Evolutionary conservation across 2,113 vertebrate species (phyloP).

Genomic region (Daboia siamensis): DNA sequence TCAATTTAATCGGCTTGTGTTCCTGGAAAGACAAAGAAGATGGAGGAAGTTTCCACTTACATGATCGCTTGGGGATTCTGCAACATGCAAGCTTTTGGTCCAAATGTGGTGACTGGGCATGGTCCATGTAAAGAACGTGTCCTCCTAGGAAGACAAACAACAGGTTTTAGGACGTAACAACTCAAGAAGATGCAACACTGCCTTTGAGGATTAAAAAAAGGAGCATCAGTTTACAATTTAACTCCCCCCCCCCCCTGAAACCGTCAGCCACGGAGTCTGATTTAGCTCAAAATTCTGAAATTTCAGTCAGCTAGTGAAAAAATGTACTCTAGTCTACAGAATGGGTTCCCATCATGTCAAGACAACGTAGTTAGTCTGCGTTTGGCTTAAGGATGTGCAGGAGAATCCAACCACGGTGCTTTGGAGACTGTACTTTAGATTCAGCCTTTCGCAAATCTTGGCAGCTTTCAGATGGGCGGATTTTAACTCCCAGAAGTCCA

Average conservation of each 20-base stretch:
- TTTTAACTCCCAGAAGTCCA: neutral
- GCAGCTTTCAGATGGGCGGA: neutral
- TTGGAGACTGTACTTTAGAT: neutral
- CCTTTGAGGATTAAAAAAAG: neutral
- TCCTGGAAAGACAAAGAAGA: neutral
- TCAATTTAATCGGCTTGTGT: neutral
- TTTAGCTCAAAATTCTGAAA: neutral
- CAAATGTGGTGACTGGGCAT: constrained; percentile 94
- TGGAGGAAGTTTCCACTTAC: constrained; percentile 73
- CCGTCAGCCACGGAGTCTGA: neutral
- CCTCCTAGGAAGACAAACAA: constrained; percentile 71
- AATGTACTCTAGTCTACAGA: neutral
- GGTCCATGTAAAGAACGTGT: constrained; percentile 93
- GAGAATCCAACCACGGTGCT: neutral
- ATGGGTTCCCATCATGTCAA: neutral
- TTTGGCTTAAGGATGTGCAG: neutral
- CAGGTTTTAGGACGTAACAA: neutral
- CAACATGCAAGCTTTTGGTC: constrained; percentile 96
- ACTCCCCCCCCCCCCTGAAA: neutral
- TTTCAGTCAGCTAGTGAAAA: neutral
- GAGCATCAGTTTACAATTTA: neutral
- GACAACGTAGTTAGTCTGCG: neutral
- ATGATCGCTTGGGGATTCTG: constrained; percentile 93
- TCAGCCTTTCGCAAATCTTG: neutral
- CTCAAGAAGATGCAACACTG: neutral